These are phyloP conservation scores for Herpetotheres cachinnans DNA, from an alignment of 2,113 vertebrate genomes.

Conservation along the genomic window DNA sequence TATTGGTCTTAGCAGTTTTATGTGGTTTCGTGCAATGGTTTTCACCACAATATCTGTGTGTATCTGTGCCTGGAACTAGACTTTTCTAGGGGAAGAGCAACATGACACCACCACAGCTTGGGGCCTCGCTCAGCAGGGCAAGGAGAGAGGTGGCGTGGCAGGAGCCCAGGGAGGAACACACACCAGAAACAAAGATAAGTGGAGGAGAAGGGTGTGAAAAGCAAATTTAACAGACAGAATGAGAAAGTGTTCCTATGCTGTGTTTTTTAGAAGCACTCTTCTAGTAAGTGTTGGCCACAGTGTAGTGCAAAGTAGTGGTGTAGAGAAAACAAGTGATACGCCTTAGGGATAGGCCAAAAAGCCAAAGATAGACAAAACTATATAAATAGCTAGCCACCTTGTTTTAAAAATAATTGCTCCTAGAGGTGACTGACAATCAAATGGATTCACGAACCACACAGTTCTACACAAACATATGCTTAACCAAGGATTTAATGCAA, in stretches of 20 bases:
- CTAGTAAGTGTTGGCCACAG: neutral
- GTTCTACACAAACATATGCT: neutral
- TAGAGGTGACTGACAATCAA: neutral
- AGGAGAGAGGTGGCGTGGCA: neutral
- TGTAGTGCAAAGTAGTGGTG: neutral
- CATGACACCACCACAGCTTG: fast-evolving
- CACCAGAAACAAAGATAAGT: neutral
- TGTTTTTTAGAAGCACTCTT: neutral
- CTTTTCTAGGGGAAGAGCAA: too few species aligned
- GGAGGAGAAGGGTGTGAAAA: neutral
- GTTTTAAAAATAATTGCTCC: neutral
- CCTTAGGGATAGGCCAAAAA: neutral
- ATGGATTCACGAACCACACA: neutral
- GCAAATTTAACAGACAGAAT: neutral
- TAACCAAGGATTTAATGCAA: neutral
- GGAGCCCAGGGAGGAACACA: neutral
- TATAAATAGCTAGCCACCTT: neutral
- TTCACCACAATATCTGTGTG: neutral
- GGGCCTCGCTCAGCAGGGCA: neutral
- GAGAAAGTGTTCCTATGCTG: neutral
- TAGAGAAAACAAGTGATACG: neutral
- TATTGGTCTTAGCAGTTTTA: too few species aligned
- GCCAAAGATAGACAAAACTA: neutral
- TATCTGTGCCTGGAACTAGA: neutral
- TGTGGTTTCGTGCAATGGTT: neutral